Evolutionary conservation across 2,113 vertebrate species (phyloP).

Genomic region (Phodopus roborovskii): DNA sequence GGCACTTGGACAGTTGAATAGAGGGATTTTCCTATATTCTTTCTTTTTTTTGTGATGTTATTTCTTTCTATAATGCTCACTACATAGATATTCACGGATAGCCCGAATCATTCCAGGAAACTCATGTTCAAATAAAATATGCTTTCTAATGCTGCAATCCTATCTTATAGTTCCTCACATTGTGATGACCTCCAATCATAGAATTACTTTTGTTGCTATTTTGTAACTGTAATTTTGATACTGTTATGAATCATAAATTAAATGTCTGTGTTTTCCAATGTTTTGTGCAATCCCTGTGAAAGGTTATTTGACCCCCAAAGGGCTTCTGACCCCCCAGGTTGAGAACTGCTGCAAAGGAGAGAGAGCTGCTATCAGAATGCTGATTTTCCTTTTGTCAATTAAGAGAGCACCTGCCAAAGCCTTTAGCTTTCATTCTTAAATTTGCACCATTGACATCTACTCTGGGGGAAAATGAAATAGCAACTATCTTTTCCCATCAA

Average conservation of each 20-base stretch:
- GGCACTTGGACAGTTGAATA: neutral
- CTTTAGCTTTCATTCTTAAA: slow-evolving; percentile 70
- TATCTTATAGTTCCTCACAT: no score
- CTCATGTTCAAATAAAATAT: neutral
- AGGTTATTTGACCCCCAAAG: neutral
- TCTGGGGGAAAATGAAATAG: slow-evolving; percentile 75
- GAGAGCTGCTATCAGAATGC: neutral
- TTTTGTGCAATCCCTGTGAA: neutral
- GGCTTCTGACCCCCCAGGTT: neutral
- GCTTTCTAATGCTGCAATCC: no score
- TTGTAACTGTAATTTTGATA: no score
- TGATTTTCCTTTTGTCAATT: slow-evolving; percentile 75
- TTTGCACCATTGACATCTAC: slow-evolving; percentile 74
- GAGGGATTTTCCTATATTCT: neutral
- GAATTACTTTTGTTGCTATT: no score
- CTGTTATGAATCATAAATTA: no score
- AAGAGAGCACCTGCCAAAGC: slow-evolving; percentile 79
- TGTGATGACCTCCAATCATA: no score
- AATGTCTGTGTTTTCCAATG: neutral
- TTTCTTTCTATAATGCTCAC: neutral
- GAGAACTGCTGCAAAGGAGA: neutral
- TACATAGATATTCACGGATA: neutral
- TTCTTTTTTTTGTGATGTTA: neutral
- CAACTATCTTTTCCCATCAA: slow-evolving; percentile 51
- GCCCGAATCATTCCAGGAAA: neutral